Evolutionary conservation across 2,113 vertebrate species (phyloP), one percentile per base, ranked within the genome.

Genomic region (Laticauda laticaudata): DNA sequence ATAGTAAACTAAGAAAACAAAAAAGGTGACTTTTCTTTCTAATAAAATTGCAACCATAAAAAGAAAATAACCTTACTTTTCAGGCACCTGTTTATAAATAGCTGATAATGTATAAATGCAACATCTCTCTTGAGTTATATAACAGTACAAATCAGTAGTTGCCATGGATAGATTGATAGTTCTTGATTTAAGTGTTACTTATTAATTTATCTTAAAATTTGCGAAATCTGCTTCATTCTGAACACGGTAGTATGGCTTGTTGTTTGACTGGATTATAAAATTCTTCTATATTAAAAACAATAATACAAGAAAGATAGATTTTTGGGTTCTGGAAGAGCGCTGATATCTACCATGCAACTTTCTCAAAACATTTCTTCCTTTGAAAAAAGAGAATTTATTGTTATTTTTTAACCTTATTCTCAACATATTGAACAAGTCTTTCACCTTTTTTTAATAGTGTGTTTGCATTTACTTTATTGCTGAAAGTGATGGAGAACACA

Each of bases 191-290:
- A 94, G 86, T 92, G 89, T 95, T 96, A 92, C 91, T 96, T 94
- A 91, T 34, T 54, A 12, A 51, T 95, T 94, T 97, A 57, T 94
- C 94, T 93, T 94, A 69, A 95, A 94, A 95, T 94, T 96, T 92
- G 95, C 91, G 91, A 91, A 86, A 56, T 88, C 95, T 87, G 24
- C 48, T 95, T 59, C 43, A 90, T 55, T 94, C 91, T 90, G 92
- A 95, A 93, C 91, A 90, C 91, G 24, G 56, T 87, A 91, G 26
- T 29, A 15, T 90, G 88, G 14, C 56, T 96, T 96, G 91, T 91
- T 75, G 48, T 88, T 59, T 53, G 14, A 69, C 90, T 96, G 88
- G 88, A 92, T 96, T 18, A 29, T 93, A 95, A 96, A 95, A 93
- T 26, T 43, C 91, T 51, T 45, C 88, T 90, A 91, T n/a, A 93